phyloP scores from a whole-genome alignment of 2,888 invertebrate genomes.

The Nysson spinosus region DNA sequence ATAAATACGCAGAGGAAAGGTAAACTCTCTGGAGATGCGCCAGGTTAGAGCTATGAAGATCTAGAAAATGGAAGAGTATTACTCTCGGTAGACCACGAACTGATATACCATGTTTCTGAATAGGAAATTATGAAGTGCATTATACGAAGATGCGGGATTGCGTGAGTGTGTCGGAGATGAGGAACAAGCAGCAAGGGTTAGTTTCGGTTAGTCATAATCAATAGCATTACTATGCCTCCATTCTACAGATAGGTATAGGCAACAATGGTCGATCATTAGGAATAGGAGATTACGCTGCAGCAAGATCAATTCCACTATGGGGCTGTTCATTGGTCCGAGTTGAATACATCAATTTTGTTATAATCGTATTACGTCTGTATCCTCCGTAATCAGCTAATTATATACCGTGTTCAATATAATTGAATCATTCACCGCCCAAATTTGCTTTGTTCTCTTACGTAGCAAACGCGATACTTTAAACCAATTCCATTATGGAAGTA shows the following conservation, averaged over 20 bases:
- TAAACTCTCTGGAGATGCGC: neutral
- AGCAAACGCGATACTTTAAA: too few species aligned
- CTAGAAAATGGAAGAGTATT: constrained; percentile 26
- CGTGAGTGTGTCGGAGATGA: constrained; percentile 13
- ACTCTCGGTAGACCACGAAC: neutral
- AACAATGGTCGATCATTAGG: constrained; percentile 63
- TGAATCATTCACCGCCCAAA: too few species aligned
- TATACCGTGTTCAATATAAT: constrained; percentile 10
- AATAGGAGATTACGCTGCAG: constrained; percentile 58
- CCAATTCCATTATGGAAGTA: too few species aligned
- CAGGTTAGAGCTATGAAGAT: constrained; percentile 1
- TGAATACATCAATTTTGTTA: constrained; percentile 51
- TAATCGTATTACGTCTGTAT: constrained; percentile 52
- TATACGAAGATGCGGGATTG: constrained; percentile 3
- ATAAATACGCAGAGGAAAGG: constrained; percentile 2
- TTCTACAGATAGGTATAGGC: constrained; percentile 43
- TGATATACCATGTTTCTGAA: constrained; percentile 3
- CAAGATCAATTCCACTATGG: constrained; percentile 59
- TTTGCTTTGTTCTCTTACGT: too few species aligned
- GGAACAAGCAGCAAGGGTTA: constrained; percentile 24
- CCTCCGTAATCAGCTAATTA: constrained; percentile 36
- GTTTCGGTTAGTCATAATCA: constrained; percentile 57
- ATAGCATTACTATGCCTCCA: constrained; percentile 55
- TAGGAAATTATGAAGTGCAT: neutral
- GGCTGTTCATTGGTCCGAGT: constrained; percentile 41